phyloP scores from a whole-genome alignment of 2,888 invertebrate species.

The Spodoptera exigua region DNA sequence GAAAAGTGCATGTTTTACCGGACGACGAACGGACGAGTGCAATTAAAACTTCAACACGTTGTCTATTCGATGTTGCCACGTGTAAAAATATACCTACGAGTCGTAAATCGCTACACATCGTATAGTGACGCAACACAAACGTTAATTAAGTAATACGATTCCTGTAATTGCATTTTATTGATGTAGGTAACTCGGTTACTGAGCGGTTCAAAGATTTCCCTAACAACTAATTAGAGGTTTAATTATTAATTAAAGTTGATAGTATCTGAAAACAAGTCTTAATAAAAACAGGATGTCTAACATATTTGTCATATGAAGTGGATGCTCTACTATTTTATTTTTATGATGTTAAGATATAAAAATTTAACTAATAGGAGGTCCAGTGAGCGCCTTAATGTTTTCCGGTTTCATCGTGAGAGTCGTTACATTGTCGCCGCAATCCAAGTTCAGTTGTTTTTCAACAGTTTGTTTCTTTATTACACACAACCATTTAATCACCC shows the following conservation, averaged over 20 bases:
- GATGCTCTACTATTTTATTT: conserved; percentile 44
- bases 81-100: conserved; percentile 9
- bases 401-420: conserved; percentile 63
- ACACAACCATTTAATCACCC: conserved; percentile 58
- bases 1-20: background rate
- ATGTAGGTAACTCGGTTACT: conserved; percentile 40
- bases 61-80: background rate
- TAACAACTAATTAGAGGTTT: conserved; percentile 36
- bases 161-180: conserved; percentile 36
- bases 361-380: conserved; percentile 50
- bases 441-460: conserved; percentile 47
- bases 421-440: conserved; percentile 58
- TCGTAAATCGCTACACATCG: conserved; percentile 22
- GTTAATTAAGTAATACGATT: conserved; percentile 43
- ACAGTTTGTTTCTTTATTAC: conserved; percentile 62
- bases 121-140: conserved; percentile 28
- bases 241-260: conserved; percentile 27
- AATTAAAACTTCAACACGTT: conserved; percentile 11
- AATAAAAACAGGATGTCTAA: conserved; percentile 46
- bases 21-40: background rate
- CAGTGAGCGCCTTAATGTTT: conserved; percentile 62
- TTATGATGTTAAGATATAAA: conserved; percentile 49
- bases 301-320: conserved; percentile 48
- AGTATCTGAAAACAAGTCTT: conserved; percentile 25
- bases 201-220: conserved; percentile 30